Evolutionary conservation across 2,888 invertebrate genomes (phyloP).

Genomic region (Alentia gelatinosa): DNA sequence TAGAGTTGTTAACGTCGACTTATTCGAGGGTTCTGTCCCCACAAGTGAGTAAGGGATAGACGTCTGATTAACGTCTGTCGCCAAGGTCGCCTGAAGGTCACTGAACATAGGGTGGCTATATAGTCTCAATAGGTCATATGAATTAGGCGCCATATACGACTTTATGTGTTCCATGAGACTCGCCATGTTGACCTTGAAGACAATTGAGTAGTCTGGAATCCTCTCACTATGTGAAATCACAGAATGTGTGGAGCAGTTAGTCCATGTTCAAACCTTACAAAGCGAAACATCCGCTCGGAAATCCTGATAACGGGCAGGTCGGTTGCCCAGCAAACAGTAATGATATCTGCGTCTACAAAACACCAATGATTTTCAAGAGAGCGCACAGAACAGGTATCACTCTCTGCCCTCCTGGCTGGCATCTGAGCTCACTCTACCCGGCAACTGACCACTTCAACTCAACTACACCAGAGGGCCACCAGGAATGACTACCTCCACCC

Average conservation of each 20-base stretch:
- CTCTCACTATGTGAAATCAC: too few species aligned
- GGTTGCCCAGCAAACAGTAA: too few species aligned
- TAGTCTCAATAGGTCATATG: conserved; percentile 63
- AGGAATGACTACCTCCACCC: background rate
- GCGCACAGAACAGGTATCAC: too few species aligned
- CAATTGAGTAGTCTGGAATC: too few species aligned
- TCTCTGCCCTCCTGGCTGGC: too few species aligned
- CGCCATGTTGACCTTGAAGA: too few species aligned
- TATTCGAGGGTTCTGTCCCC: background rate
- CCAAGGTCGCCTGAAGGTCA: conserved; percentile 71
- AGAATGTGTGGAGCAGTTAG: too few species aligned
- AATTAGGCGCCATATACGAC: background rate
- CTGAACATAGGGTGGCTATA: conserved; percentile 73
- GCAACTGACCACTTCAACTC: background rate
- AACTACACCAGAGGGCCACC: background rate
- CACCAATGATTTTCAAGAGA: too few species aligned
- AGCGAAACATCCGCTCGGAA: too few species aligned
- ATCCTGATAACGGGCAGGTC: too few species aligned
- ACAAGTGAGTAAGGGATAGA: conserved; percentile 63
- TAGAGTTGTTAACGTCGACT: background rate
- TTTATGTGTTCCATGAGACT: conserved; percentile 3
- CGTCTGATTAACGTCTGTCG: conserved; percentile 66
- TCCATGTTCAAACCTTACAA: too few species aligned
- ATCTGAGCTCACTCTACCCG: background rate
- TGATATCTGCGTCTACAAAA: too few species aligned